A percentile compares a stretch with the other conserved stretches of the same genome.
Conservation (phyloP, 2,888 invertebrate genomes). For the Steromphala cineraria region DNA sequence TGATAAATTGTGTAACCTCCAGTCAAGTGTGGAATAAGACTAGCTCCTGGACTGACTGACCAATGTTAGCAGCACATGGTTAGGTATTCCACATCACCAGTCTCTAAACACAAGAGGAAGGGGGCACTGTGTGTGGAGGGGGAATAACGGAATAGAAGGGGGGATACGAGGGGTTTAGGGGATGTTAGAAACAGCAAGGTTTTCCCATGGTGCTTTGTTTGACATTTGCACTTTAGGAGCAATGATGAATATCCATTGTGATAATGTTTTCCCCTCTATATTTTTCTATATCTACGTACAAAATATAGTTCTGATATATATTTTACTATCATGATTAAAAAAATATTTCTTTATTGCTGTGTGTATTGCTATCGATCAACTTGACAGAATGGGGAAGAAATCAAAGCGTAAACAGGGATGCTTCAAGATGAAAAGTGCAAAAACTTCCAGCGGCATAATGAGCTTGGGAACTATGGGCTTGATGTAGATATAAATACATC, state of each 20-base stretch:
- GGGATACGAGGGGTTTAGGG: slow-evolving; percentile 1
- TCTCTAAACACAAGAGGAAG: background rate
- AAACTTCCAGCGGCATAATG: background rate
- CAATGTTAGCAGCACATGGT: slow-evolving; percentile 4
- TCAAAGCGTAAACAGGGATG: background rate
- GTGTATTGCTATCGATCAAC: too few species aligned
- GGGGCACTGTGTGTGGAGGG: background rate
- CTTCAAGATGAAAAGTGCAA: background rate
- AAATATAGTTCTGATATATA: too few species aligned
- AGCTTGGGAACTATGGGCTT: background rate
- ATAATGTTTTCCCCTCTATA: too few species aligned
- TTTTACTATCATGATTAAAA: too few species aligned
- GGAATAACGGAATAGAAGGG: background rate
- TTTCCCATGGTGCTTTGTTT: background rate
- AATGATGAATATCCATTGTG: too few species aligned
- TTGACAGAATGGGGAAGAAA: too few species aligned
- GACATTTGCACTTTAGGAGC: too few species aligned
- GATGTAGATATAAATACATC: slow-evolving; percentile 20
- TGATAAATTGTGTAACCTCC: slow-evolving; percentile 1
- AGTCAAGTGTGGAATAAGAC: background rate
- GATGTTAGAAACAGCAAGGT: background rate
- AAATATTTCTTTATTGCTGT: too few species aligned
- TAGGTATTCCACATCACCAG: slow-evolving; percentile 21
- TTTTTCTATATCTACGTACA: too few species aligned
- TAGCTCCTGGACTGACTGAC: background rate